Base-by-base conservation (phyloP, 2,888 invertebrate genomes). In the Tenthredo amoena region DNA sequence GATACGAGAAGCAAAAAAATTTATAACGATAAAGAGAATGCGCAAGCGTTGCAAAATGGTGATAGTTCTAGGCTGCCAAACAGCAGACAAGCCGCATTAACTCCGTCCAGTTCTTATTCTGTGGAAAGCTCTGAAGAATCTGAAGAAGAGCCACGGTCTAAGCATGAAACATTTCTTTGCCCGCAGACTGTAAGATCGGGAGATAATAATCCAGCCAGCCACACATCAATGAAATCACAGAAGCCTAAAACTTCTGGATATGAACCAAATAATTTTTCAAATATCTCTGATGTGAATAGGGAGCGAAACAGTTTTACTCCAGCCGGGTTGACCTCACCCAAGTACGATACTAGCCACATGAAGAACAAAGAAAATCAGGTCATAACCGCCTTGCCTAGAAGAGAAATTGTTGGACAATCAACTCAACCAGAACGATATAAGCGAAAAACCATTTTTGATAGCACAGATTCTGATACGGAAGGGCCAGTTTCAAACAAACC, bases 391-490 rank as follows among this genome's bases (percentile, higher is more conserved):
- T 21, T 81, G 58, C 12, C 62, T 62, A 58, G 37, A 26, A 37
- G 21, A 7, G 21, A 62, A 62, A 58, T 34, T 62, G 7, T 50
- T 7, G 21, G 12, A 21, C 62, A 62, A 40, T 81, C 58, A 12
- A 21, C 7, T 81, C 9, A 37, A 40, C 15, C 26, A 0, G 2
- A 21, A 26, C 21, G 18, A 21, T 12, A 81, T 15, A 62, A 81
- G 21, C 21, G 50, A 37, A 58, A 26, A 62, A 1, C 37, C 6
- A 62, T 62, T 21, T 62, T 81, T 21, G 58, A 81, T 18, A 81
- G 37, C 12, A 31, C 58, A 0, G 81, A 81, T 62, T 62, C 81
- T 40, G 81, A 81, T n/a, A 6, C 12, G 7, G 81, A 81, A 68
- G 31, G 18, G 2, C 62, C n/a, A 62, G 6, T 12, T 40, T 40